A percentile compares a stretch with the other conserved stretches of the same genome.
Conservation (phyloP, 2,888 invertebrate genomes). For the Galeopsomyia nigrocyanea region DNA sequence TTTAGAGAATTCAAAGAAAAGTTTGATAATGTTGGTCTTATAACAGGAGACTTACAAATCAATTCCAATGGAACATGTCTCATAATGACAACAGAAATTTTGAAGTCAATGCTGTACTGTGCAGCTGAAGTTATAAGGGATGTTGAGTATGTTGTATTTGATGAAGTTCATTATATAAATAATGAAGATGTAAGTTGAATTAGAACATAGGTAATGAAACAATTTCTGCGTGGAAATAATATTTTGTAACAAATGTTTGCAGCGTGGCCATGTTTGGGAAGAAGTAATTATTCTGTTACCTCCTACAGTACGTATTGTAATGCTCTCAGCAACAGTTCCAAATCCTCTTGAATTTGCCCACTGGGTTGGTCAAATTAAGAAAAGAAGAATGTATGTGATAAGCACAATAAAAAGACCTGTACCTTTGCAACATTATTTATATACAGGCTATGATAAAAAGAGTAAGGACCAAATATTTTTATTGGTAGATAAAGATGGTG, state of each 20-base stretch:
- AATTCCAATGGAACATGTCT: conserved; percentile 94
- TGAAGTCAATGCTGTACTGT: conserved; percentile 96
- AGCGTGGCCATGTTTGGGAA: conserved; percentile 99
- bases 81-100: conserved; percentile 99
- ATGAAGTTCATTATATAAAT: conserved; percentile 99
- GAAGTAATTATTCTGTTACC: conserved; percentile 97
- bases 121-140: conserved; percentile 95
- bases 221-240: background rate
- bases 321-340: conserved; percentile 98
- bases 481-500: conserved; percentile 83
- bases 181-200: conserved; percentile 82
- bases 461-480: conserved; percentile 82
- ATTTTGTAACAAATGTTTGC: conserved; percentile 48
- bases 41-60: conserved; percentile 97
- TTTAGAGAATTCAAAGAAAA: conserved; percentile 95
- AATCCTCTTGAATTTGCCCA: conserved; percentile 96
- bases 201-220: background rate
- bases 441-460: conserved; percentile 85
- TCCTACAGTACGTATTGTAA: conserved; percentile 93
- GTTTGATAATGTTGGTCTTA: conserved; percentile 93
- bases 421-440: conserved; percentile 94
- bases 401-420: conserved; percentile 94
- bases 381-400: conserved; percentile 92
- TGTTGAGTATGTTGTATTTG: conserved; percentile 98
- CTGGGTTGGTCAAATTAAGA: conserved; percentile 91